These are phyloP conservation scores for Brenthis daphne DNA, from an alignment of 2,888 invertebrate genomes.

Conservation along the genomic window DNA sequence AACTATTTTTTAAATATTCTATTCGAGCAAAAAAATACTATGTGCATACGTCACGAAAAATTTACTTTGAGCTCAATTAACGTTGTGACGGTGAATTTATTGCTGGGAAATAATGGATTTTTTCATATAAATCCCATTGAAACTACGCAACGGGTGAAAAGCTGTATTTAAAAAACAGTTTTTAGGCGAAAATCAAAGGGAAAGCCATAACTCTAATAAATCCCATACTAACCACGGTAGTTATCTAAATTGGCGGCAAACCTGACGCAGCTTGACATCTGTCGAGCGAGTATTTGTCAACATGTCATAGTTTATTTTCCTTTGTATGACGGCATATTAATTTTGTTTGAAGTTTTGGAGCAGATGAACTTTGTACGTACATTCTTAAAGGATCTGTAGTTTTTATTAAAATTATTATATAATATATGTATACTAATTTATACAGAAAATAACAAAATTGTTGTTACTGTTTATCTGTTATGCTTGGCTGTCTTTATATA, in stretches of 20 bases:
- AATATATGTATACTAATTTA: no score
- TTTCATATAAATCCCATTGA: slow-evolving; percentile 8
- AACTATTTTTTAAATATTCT: not conserved
- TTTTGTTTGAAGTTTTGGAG: slow-evolving; percentile 20
- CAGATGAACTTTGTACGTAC: not conserved
- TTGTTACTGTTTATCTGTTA: no score
- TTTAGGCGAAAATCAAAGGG: slow-evolving; percentile 4
- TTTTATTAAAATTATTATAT: no score
- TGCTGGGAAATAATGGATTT: not conserved
- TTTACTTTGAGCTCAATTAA: slow-evolving; percentile 14
- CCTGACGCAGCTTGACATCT: slow-evolving; percentile 51
- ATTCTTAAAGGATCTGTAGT: no score
- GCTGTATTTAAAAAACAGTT: slow-evolving; percentile 12
- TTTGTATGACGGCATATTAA: slow-evolving; percentile 35
- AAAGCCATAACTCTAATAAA: slow-evolving; percentile 15
- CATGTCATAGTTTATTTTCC: slow-evolving; percentile 43
- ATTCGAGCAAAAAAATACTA: not conserved
- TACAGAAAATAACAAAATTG: no score
- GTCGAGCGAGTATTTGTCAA: slow-evolving; percentile 51
- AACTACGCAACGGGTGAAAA: not conserved
- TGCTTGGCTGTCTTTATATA: no score
- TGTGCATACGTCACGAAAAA: slow-evolving; percentile 9
- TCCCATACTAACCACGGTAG: slow-evolving; percentile 23
- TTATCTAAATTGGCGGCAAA: slow-evolving; percentile 56
- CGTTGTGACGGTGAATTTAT: slow-evolving; percentile 17